Evolutionary conservation across 2,113 vertebrate genomes (phyloP), one percentile per base, ranked within the genome.

Genomic region (Barnardius zonarius): DNA sequence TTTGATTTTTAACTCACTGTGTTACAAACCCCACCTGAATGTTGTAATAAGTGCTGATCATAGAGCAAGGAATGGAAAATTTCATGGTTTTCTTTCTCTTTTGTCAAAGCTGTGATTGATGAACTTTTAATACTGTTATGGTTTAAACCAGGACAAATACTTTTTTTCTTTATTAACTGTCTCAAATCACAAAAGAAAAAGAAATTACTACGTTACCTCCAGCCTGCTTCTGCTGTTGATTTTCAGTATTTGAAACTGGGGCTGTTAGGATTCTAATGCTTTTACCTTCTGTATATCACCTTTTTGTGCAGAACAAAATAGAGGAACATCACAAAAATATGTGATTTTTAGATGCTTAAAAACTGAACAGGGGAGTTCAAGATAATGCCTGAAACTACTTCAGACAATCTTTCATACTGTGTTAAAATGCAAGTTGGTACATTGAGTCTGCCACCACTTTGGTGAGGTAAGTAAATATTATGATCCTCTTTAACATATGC

Each of bases 391-490:
- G 83, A 93, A 96, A 82, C 23, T 48, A 39, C 57, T 93, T 88
- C 57, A 95, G 48, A 73, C 69, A 73, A 1, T 82, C 31, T 90
- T 92, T 73, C 85, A 28, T 66, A 84, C 61, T 35, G 9, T 31
- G 70, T 86, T 94, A 70, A 79, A 84, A 81, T 90, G 82, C 93
- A 95, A 85, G 86, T 76, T 15, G 13, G 52, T 92, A 46, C 70
- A 66, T 91, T 81, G 70, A 90, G 79, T 92, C 57, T 95, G 69
- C 31, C 49, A 93, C 77, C 33, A 59, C 69, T 91, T 82, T 79
- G 70, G 80, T 86, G 88, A 92, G 52, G 89, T 96, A 92, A 83
- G 86, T 96, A 95, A 97, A 96, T 94, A 94, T 91, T 94, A 93
- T 86, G 93, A 88, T 95, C 93, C 95, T 96, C 85, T 95, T 94